phyloP scores from a whole-genome alignment of 2,113 vertebrate species.

The Uropsilus gracilis region DNA sequence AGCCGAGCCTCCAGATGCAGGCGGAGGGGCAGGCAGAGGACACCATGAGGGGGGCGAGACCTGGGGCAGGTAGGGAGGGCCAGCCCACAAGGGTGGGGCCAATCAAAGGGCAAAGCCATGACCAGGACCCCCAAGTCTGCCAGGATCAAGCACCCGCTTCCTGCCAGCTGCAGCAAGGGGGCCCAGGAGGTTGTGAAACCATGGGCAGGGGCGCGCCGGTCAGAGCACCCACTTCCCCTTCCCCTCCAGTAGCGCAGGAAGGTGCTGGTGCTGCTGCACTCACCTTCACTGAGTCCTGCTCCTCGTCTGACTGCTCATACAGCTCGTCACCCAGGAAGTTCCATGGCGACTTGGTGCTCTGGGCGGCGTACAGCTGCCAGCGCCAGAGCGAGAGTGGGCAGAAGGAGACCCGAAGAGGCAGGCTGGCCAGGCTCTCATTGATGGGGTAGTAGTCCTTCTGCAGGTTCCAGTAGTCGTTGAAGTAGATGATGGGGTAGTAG shows the following conservation, averaged over 20 bases:
- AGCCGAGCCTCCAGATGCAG: neutral
- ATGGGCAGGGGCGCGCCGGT: neutral
- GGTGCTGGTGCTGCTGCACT: neutral
- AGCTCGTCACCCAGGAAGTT: constrained; percentile 95
- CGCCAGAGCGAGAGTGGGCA: constrained; percentile 97
- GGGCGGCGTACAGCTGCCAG: constrained; percentile 97
- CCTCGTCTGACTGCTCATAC: constrained; percentile 96
- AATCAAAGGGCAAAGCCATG: neutral
- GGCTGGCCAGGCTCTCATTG: constrained; percentile 88
- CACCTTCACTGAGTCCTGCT: constrained; percentile 98
- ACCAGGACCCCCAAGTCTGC: neutral
- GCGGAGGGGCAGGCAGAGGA: neutral
- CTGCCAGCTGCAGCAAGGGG: neutral
- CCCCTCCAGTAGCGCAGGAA: neutral
- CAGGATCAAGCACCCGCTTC: neutral
- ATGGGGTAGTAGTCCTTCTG: constrained; percentile 97
- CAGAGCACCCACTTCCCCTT: neutral
- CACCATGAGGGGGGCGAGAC: neutral
- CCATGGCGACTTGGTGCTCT: constrained; percentile 94
- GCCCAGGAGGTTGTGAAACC: neutral
- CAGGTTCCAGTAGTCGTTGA: constrained; percentile 99
- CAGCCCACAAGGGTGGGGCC: neutral
- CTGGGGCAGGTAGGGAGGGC: accelerated
- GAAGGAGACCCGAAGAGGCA: constrained; percentile 92
- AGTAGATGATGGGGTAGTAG: constrained; percentile 97